Evolutionary conservation across 2,888 invertebrate species (phyloP).

Genomic region (Pachycephus smyrnensis): DNA sequence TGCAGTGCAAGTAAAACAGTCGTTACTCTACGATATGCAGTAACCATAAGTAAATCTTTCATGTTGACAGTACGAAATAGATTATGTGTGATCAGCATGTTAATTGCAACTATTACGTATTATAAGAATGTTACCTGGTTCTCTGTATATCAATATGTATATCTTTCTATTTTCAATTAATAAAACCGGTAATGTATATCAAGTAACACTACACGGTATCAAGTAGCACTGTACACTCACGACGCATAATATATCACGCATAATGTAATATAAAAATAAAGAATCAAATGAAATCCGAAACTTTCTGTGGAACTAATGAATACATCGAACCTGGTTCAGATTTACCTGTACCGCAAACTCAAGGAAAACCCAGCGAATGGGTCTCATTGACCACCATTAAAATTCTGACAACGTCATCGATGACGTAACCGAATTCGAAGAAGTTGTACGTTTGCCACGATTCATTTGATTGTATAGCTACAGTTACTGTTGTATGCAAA

Average conservation of each 20-base stretch:
- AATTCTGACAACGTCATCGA: neutral
- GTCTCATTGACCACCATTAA: neutral
- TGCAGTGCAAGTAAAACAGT: conserved; percentile 44
- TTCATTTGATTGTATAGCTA: neutral
- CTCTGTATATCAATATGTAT: neutral
- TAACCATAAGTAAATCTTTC: no score
- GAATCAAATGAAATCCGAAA: neutral
- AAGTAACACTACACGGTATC: neutral
- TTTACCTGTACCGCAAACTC: neutral
- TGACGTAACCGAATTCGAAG: neutral
- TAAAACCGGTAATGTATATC: neutral
- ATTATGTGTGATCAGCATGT: neutral
- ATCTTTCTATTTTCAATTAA: neutral
- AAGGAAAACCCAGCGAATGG: neutral
- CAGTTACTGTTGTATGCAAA: neutral
- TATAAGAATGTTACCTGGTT: neutral
- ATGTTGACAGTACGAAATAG: neutral
- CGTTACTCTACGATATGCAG: conserved; percentile 29
- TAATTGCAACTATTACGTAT: neutral
- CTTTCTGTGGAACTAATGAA: neutral
- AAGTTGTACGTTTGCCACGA: neutral
- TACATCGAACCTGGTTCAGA: neutral
- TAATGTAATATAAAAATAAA: neutral
- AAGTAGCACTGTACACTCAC: neutral
- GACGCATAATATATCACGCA: neutral